Percentiles rank a stretch among this genome's conserved stretches.
phyloP scores from a whole-genome alignment of 1,140 invertebrate species.

The Pogonomyrmex barbatus region DNA sequence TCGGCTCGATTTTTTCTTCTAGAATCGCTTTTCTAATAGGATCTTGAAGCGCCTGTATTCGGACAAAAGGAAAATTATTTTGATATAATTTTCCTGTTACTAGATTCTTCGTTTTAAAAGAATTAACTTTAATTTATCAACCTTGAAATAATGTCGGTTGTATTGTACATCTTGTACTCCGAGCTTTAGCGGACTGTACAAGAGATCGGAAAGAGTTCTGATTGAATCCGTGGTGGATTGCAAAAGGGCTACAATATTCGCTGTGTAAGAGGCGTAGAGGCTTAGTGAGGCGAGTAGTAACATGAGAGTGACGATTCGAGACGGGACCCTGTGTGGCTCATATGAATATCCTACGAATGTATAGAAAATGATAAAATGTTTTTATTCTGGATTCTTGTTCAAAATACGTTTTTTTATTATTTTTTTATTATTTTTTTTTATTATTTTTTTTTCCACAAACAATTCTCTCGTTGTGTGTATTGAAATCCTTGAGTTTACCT shows the following conservation, averaged over 20 bases:
- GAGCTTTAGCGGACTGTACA: slow-evolving; percentile 87
- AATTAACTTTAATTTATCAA: slow-evolving; percentile 72
- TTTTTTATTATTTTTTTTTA: no score
- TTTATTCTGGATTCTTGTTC: not conserved
- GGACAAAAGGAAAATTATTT: not conserved
- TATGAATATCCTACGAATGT: slow-evolving; percentile 76
- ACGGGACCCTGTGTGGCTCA: slow-evolving; percentile 74
- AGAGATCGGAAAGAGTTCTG: slow-evolving; percentile 87
- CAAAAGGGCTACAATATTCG: slow-evolving; percentile 89
- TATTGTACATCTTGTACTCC: slow-evolving; percentile 88
- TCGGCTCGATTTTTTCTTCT: slow-evolving; percentile 87
- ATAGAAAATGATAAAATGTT: not conserved
- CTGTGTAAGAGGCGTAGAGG: slow-evolving; percentile 88
- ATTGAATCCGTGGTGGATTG: slow-evolving; percentile 88
- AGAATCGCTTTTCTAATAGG: slow-evolving; percentile 87
- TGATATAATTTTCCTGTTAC: not conserved
- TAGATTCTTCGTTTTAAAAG: not conserved
- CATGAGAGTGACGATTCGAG: slow-evolving; percentile 78
- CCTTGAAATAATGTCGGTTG: slow-evolving; percentile 89
- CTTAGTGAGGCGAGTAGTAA: slow-evolving; percentile 75
- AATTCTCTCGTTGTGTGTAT: not conserved
- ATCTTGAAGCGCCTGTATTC: slow-evolving; percentile 81
- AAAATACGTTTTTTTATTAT: no score
- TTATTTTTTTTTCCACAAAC: not conserved
- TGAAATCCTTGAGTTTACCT: not conserved